Evolutionary conservation across 2,888 invertebrate genomes (phyloP), one percentile per base, ranked within the genome.

Genomic region (Lapara coniferarum): DNA sequence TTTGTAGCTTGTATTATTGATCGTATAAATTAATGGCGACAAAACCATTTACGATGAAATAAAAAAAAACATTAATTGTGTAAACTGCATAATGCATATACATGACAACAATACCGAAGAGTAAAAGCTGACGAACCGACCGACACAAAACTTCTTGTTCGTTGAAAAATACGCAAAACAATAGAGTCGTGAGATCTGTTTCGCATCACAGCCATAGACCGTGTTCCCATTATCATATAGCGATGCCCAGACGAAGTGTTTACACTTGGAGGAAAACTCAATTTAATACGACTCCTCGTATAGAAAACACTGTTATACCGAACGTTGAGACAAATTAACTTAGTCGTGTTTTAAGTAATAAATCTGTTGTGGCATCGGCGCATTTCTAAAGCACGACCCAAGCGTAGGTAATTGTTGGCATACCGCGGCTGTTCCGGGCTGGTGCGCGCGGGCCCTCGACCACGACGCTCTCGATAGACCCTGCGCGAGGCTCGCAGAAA

Each of bases 351-450:
- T 55, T 25, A 66, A 68, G 52, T 30, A 82, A 83, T 82, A 86
- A 87, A 86, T 87, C 82, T 79, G 81, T 79, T 78, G 74, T 77
- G 75, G 85, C 86, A 86, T 83, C 84, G 86, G 83, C 86, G 78
- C 77, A 86, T 85, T 85, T 90, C 85, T 85, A 85, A 81, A 85
- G 84, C 86, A 85, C 87, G 90, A 83, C 84, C 84, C 82, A 78
- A 83, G 81, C 90, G 91, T 89, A 90, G 89, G 91, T 92, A 92
- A 92, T 93, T 90, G 92, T 85, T 85, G 89, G 90, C 86, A 89
- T 89, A 90, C 87, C 84, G 85, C 87, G 87, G 85, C 83, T 90
- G 92, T 93, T 89, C 85, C 93, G 93, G 89, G 83, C 92, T 91
- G 92, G 77, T 91, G 92, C 82, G 80, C 91, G 85, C 87, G 89